These are phyloP conservation scores for Drosophila monieri DNA, from an alignment of 2,888 invertebrate species.

Conservation along the genomic window DNA sequence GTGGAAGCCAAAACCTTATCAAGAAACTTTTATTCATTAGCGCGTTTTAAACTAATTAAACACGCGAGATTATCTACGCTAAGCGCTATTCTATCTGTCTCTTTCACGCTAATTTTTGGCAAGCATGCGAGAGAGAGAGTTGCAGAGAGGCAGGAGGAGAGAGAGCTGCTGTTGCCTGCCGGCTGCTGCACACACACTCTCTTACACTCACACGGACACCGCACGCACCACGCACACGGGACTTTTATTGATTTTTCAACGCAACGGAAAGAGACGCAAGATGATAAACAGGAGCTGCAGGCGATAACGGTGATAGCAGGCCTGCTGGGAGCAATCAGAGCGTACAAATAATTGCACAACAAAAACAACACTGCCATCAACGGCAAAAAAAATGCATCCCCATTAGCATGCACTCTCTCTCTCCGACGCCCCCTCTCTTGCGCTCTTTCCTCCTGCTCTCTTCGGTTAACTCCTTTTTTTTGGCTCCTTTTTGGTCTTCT, in stretches of 20 bases:
- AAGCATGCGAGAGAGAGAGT: conserved; percentile 13
- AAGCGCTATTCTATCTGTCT: not conserved
- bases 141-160: conserved; percentile 9
- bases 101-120: conserved; percentile 7
- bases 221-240: conserved; percentile 21
- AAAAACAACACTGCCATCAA: not conserved
- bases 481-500: not conserved
- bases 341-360: not conserved
- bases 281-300: conserved; percentile 17
- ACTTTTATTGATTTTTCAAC: conserved; percentile 46
- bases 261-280: conserved; percentile 12
- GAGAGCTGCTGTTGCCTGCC: conserved; percentile 7
- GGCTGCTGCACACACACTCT: conserved; percentile 44
- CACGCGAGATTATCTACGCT: conserved; percentile 47
- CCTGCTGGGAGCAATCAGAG: too few relatives aligned
- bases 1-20: conserved; percentile 4
- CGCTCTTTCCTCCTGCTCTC: not conserved
- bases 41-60: conserved; percentile 66
- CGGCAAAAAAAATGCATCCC: not conserved
- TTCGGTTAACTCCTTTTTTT: conserved; percentile 2
- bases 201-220: not conserved
- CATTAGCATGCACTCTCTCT: not conserved
- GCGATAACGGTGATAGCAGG: conserved; percentile 20
- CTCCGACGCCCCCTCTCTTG: not conserved
- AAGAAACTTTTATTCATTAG: conserved; percentile 40